These are phyloP conservation scores for Sminthopsis crassicaudata DNA, from an alignment of 2,113 vertebrate genomes.

Conservation along the genomic window DNA sequence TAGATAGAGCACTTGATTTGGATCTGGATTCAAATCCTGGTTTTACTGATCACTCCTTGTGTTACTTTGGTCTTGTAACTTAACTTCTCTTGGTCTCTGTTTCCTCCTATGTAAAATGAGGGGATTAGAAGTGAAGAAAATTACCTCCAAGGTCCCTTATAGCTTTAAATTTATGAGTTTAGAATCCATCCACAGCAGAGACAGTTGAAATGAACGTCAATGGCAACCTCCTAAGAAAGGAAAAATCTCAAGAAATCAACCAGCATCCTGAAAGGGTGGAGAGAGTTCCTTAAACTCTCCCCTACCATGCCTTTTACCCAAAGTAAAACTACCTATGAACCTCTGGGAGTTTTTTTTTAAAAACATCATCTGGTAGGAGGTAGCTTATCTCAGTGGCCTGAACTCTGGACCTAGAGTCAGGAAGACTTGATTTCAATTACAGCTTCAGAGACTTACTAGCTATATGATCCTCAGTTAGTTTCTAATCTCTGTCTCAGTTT, in stretches of 20 bases:
- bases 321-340: not conserved
- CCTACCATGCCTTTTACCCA: not conserved
- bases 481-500: not conserved
- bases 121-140: not conserved
- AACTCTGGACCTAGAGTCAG: not conserved
- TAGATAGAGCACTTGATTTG: not conserved
- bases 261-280: not conserved
- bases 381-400: not conserved
- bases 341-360: not conserved
- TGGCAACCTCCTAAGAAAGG: not conserved
- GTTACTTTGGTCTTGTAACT: not conserved
- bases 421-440: not conserved
- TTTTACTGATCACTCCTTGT: not conserved
- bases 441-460: not conserved
- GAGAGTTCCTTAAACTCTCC: not conserved
- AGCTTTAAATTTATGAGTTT: not conserved
- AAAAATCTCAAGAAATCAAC: not conserved
- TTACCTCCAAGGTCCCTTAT: not conserved
- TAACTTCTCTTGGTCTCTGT: not conserved
- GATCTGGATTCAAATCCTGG: not conserved
- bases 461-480: too few relatives aligned
- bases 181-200: not conserved
- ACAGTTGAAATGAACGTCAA: not conserved
- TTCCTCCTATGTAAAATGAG: not conserved
- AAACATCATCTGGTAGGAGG: not conserved